Evolutionary conservation across 2,113 vertebrate genomes (phyloP).

Genomic region (Condylura cristata): DNA sequence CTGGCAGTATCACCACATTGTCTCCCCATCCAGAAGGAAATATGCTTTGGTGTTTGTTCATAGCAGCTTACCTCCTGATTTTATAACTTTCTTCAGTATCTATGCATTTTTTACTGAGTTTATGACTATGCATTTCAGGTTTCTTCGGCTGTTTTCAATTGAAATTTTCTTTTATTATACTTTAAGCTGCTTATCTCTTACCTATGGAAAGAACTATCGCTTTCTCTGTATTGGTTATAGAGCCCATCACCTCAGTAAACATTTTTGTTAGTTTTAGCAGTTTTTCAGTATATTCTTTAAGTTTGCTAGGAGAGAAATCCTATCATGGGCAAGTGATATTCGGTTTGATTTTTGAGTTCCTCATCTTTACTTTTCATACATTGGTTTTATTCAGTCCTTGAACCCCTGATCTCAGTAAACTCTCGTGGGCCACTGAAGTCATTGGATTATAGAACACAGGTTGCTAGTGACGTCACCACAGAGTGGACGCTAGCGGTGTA

Average conservation of each 20-base stretch:
- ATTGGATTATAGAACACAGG: conserved; percentile 25
- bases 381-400: conserved; percentile 38
- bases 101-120: not conserved
- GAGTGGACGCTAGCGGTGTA: conserved; percentile 22
- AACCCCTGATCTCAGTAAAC: conserved; percentile 38
- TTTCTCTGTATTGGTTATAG: not conserved
- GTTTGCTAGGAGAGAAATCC: not conserved
- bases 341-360: not conserved
- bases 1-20: not conserved
- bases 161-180: not conserved
- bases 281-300: not conserved
- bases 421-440: conserved; percentile 17
- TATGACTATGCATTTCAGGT: not conserved
- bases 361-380: not conserved
- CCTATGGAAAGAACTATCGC: not conserved
- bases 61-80: not conserved
- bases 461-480: conserved; percentile 5
- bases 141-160: not conserved
- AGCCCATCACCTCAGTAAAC: not conserved
- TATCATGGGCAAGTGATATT: not conserved
- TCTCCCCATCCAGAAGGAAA: not conserved
- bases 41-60: not conserved
- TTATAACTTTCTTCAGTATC: not conserved
- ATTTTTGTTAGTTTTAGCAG: not conserved
- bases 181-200: not conserved